phyloP scores from a whole-genome alignment of 2,113 vertebrate species.

The Actenoides hombroni region DNA sequence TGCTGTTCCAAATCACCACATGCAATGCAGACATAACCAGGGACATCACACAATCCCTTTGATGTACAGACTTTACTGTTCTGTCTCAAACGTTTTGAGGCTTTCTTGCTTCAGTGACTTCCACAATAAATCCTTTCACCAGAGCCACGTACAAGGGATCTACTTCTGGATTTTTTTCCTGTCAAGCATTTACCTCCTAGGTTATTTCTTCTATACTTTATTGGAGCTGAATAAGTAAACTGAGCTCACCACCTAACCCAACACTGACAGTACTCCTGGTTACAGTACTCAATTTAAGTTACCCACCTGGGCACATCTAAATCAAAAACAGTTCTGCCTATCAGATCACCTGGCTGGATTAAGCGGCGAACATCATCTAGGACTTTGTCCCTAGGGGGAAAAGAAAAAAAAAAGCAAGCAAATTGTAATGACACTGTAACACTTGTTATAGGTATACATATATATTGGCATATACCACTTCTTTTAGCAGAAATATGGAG shows the following conservation, averaged over 20 bases:
- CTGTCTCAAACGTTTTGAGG: background rate
- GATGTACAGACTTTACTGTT: background rate
- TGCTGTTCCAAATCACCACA: background rate
- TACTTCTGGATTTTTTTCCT: background rate
- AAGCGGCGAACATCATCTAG: slow-evolving; percentile 86
- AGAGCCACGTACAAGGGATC: background rate
- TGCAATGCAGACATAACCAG: background rate
- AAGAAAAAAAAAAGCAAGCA: background rate
- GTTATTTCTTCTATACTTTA: background rate
- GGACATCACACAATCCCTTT: background rate
- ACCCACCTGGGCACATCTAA: slow-evolving; percentile 83
- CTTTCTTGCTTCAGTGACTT: background rate
- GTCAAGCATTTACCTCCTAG: background rate
- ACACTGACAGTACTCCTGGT: background rate
- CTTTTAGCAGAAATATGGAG: background rate
- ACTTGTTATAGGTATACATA: background rate
- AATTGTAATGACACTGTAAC: background rate
- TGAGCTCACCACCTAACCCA: background rate
- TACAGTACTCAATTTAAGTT: background rate
- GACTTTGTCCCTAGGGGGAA: slow-evolving; percentile 82
- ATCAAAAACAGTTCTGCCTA: slow-evolving; percentile 87
- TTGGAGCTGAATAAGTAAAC: background rate
- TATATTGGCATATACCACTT: too few species aligned
- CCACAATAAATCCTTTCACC: background rate
- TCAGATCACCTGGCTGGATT: slow-evolving; percentile 78